Conservation (phyloP, 2,797 vertebrate species). For the Buphagus erythrorhynchus region DNA sequence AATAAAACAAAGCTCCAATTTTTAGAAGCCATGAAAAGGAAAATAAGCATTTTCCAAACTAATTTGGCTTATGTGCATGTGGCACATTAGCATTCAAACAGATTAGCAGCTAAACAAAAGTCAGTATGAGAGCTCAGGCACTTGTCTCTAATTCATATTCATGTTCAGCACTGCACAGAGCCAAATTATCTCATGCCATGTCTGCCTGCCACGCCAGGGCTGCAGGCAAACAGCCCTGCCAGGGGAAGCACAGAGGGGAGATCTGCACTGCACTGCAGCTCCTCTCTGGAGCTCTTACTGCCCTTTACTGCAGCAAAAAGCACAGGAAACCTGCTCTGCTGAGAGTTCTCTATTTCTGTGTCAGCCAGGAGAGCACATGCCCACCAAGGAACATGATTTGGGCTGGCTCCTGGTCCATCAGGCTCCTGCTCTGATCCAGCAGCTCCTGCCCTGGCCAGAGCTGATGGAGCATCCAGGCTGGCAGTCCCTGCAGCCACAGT, state of each 20-base stretch:
- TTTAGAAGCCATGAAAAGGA: conserved; percentile 35
- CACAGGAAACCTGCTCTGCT: neutral
- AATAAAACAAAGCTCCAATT: neutral
- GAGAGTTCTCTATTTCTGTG: neutral
- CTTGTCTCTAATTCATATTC: conserved; percentile 73
- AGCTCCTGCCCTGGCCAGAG: neutral
- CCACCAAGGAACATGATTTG: fast-evolving
- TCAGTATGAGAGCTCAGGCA: conserved; percentile 72
- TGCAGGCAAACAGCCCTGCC: neutral
- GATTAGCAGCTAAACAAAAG: conserved; percentile 78
- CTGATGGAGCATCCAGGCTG: neutral
- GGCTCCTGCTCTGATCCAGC: neutral
- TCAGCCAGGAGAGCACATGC: neutral
- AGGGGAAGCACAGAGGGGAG: neutral
- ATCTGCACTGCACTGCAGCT: neutral
- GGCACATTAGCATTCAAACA: conserved; percentile 69
- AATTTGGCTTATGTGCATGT: conserved; percentile 53
- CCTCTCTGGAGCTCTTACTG: neutral
- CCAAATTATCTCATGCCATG: conserved; percentile 13
- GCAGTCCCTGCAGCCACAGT: neutral
- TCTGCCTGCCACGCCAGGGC: neutral
- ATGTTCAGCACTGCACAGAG: conserved; percentile 30
- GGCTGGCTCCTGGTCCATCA: neutral
- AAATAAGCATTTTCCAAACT: conserved; percentile 28
- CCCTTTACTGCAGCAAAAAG: neutral